Evolutionary conservation across 2,797 vertebrate genomes (phyloP), one percentile per base, ranked within the genome.

Genomic region (Lacerta agilis): DNA sequence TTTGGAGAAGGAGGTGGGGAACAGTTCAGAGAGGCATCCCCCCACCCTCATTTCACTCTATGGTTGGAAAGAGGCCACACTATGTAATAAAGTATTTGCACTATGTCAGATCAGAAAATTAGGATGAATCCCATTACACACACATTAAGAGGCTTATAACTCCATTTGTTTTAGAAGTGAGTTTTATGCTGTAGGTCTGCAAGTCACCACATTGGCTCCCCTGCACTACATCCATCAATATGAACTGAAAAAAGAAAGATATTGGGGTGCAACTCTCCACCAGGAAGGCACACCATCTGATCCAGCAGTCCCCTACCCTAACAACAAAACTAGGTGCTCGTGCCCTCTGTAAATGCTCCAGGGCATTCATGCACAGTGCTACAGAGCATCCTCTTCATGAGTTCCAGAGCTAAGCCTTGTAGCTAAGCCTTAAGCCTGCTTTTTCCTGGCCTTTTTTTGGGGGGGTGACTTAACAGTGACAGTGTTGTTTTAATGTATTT

Each of bases 71-170:
- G 72, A 73, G 90, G 82, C 84, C 77, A 36, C 0, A 13, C 87
- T 87, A 89, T 73, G 5, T 81, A 90, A 92, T 79, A 18, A 78
- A 79, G 79, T 82, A 83, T 76, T 86, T 87, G 43, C 5, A 11
- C 80, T 20, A 72, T 78, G 91, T 78, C 27, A 0, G 55, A 8
- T 72, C 81, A 83, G 23, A 67, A 87, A 93, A 88, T 25, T 58
- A 82, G 86, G 83, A 91, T 91, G 87, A 86, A 80, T 81, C 49
- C 89, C 81, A 76, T 79, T 67, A 10, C 61, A 9, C 2, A 2
- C 2, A 2, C 0, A 0, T 20, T 8, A 25, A n/a, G 61, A 92
- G 82, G 78, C 43, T 61, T 88, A 85, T 83, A n/a, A 64, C 6
- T 0, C 0, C 9, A 67, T 85, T 85, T 8, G 1, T 36, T 91